Evolutionary conservation across 2,113 vertebrate species (phyloP).

Genomic region (Clupea harengus): DNA sequence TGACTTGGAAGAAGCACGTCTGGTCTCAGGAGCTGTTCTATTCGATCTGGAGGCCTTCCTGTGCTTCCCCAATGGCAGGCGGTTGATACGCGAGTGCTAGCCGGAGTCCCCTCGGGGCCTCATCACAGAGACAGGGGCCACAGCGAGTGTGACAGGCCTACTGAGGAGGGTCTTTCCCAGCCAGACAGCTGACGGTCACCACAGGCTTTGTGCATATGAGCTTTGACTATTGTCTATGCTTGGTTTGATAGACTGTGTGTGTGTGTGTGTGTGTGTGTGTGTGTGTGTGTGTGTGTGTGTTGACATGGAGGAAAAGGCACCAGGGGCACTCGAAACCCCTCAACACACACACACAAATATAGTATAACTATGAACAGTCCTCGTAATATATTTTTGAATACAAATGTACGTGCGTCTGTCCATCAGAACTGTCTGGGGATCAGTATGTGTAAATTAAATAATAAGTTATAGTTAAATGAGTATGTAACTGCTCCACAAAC

Average conservation of each 20-base stretch:
- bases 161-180: neutral
- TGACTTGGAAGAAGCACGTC: neutral
- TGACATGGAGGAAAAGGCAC: neutral
- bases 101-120: neutral
- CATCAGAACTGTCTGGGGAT: too few relatives aligned
- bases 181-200: neutral
- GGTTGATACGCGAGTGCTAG: neutral
- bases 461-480: too few relatives aligned
- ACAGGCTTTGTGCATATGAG: neutral
- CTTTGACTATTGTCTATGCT: neutral
- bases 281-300: neutral
- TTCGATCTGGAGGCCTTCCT: neutral
- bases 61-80: neutral
- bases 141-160: neutral
- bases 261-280: constrained; percentile 4
- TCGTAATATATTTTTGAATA: too few relatives aligned
- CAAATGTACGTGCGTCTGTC: too few relatives aligned
- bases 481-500: too few relatives aligned
- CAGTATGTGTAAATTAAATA: too few relatives aligned
- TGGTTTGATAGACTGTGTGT: neutral
- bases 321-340: neutral
- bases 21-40: neutral
- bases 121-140: neutral
- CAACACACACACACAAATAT: neutral
- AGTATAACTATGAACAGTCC: too few relatives aligned